Evolutionary conservation across 2,113 vertebrate genomes (phyloP).

Genomic region (Epinephelus moara): DNA sequence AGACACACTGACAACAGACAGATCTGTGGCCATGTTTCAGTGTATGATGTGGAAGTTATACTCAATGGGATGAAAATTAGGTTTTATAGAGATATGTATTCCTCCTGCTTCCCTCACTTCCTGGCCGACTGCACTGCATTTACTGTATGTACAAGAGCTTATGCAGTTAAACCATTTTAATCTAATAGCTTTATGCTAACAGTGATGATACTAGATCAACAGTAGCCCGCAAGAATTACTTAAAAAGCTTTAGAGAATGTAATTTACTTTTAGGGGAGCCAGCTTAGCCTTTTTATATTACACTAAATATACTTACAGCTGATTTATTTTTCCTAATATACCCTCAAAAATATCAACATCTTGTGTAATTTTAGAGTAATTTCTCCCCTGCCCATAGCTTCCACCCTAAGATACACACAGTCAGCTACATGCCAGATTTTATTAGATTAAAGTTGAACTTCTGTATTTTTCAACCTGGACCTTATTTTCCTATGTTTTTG

Average conservation of each 20-base stretch:
- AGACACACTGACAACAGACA: slow-evolving; percentile 8
- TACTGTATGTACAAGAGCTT: slow-evolving; percentile 49
- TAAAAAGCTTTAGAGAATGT: slow-evolving; percentile 47
- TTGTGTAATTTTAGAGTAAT: neutral
- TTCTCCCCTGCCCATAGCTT: neutral
- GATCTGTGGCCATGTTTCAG: neutral
- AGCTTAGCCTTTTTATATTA: neutral
- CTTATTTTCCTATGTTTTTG: too few species aligned
- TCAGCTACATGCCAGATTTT: neutral
- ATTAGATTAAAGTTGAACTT: neutral
- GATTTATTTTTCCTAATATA: slow-evolving; percentile 10
- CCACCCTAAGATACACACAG: neutral
- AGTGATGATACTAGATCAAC: slow-evolving; percentile 56
- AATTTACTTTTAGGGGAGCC: slow-evolving; percentile 21
- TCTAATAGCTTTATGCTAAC: slow-evolving; percentile 58
- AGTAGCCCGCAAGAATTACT: slow-evolving; percentile 41
- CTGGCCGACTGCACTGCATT: slow-evolving; percentile 30
- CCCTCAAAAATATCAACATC: neutral
- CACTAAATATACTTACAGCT: slow-evolving; percentile 6
- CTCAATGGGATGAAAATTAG: neutral
- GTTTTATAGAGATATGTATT: neutral
- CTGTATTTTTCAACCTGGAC: too few species aligned
- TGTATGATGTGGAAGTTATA: neutral
- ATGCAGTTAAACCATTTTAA: slow-evolving; percentile 56
- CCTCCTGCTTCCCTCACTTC: neutral